Base-by-base conservation (phyloP, 2,797 vertebrate species). In the Acomys russatus region DNA sequence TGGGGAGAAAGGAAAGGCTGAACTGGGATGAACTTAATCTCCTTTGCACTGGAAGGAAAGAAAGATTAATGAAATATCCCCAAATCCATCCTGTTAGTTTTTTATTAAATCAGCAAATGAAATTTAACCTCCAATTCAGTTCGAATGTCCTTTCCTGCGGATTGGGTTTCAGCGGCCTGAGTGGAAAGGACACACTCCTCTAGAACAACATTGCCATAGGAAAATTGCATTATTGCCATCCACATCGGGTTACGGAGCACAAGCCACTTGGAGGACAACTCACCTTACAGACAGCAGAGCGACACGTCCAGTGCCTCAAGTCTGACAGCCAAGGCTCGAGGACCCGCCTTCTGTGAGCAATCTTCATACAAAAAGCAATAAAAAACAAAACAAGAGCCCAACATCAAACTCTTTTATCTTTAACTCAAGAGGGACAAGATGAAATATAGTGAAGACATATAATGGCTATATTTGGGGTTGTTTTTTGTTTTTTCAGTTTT, bases 41-140 rank as follows among this genome's bases (percentile, higher is more conserved):
- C 99, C 99, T 99, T 99, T 99, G 98, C 98, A 99, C 98, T 99
- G 99, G 99, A 99, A 99, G 99, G 99, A 98, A 99, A 99, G 99
- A 98, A 99, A 99, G 99, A 99, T 99, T 99, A 99, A 99, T 99
- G 99, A 99, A 99, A 99, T 99, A 99, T 99, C 99, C 99, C 98
- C 99, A 99, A 99, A 99, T 99, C 99, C 99, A 99, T 99, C 99
- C 99, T 99, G 99, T 99, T 99, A 98, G 98, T 99, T 99, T 99
- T 99, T 99, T 99, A 99, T 99, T 99, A 99, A 99, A 99, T 99
- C 99, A 99, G 98, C 98, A 98, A 98, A 99, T 99, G 99, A 99
- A 99, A 99, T 99, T 98, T 98, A 99, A 99, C 98, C 99, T 98
- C 97, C 98, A 98, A 98, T 98, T 98, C 98, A 98, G 98, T 98